phyloP scores from a whole-genome alignment of 2,888 invertebrate species.

The Cerceris rybyensis region DNA sequence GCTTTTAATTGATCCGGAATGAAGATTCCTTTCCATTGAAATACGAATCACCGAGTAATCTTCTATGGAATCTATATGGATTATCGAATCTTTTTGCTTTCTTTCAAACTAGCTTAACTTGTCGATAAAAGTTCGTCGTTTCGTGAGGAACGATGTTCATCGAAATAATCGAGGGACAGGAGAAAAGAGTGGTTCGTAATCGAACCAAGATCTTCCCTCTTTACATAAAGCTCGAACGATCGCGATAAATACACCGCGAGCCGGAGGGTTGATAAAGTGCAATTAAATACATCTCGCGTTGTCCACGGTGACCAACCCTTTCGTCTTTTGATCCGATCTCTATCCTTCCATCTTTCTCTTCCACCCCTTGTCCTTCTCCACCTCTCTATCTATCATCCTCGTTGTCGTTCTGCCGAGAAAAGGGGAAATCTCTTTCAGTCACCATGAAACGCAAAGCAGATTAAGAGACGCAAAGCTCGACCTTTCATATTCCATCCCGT shows the following conservation, averaged over 20 bases:
- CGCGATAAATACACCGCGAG: slow-evolving; percentile 47
- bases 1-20: too few relatives aligned
- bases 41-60: too few relatives aligned
- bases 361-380: neutral
- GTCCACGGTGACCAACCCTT: slow-evolving; percentile 44
- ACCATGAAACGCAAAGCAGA: slow-evolving; percentile 63
- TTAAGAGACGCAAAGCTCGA: slow-evolving; percentile 52
- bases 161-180: too few relatives aligned
- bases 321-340: slow-evolving; percentile 44
- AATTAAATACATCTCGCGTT: slow-evolving; percentile 57
- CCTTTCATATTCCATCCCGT: slow-evolving; percentile 38
- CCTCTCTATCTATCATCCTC: slow-evolving; percentile 4
- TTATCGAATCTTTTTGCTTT: too few relatives aligned
- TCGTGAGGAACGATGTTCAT: too few relatives aligned
- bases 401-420: slow-evolving; percentile 37
- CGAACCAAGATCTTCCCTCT: neutral
- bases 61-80: too few relatives aligned
- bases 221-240: slow-evolving; percentile 37
- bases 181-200: neutral
- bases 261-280: slow-evolving; percentile 50
- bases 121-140: too few relatives aligned
- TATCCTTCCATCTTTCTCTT: neutral
- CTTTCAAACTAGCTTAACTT: too few relatives aligned
- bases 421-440: slow-evolving; percentile 50
- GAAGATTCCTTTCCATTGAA: too few relatives aligned